Percentiles rank a stretch among this genome's conserved stretches.
These are phyloP conservation scores for Brachionus plicatilis DNA, from an alignment of 1,140 invertebrate genomes.

Conservation along the genomic window DNA sequence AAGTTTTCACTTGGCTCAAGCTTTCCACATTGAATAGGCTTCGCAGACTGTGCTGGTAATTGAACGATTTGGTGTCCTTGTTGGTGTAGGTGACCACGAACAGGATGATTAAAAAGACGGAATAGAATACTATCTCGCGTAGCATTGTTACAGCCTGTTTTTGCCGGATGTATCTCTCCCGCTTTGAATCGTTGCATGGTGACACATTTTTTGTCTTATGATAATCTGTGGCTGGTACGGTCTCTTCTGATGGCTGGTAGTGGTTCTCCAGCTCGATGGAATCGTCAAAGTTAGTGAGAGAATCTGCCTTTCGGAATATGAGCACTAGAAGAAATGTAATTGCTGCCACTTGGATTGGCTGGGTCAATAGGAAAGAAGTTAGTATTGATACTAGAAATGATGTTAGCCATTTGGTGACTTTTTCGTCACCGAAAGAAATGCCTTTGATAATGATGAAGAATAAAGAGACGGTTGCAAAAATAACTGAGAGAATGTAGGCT, in stretches of 20 bases:
- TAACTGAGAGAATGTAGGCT: conserved; percentile 57
- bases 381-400: conserved; percentile 60
- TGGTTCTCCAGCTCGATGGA: conserved; percentile 48
- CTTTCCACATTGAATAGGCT: conserved; percentile 49
- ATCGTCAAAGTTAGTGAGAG: conserved; percentile 56
- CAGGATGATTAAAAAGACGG: not conserved
- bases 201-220: not conserved
- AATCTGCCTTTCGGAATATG: conserved; percentile 43
- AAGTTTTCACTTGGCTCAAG: not conserved
- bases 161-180: conserved; percentile 25
- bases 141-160: not conserved
- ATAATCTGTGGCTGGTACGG: not conserved
- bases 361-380: conserved; percentile 59
- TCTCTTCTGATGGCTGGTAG: conserved; percentile 43
- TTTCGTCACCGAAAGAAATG: conserved; percentile 60
- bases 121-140: conserved; percentile 51
- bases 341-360: conserved; percentile 60
- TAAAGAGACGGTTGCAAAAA: conserved; percentile 53
- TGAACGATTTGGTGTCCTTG: conserved; percentile 45
- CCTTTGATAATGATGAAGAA: conserved; percentile 61
- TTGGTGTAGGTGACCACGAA: conserved; percentile 23
- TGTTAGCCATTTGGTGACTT: conserved; percentile 60
- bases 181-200: not conserved
- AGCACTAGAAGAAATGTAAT: conserved; percentile 49
- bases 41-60: conserved; percentile 54